Evolutionary conservation across 2,888 invertebrate species (phyloP).

Genomic region (Hetaerina titia): DNA sequence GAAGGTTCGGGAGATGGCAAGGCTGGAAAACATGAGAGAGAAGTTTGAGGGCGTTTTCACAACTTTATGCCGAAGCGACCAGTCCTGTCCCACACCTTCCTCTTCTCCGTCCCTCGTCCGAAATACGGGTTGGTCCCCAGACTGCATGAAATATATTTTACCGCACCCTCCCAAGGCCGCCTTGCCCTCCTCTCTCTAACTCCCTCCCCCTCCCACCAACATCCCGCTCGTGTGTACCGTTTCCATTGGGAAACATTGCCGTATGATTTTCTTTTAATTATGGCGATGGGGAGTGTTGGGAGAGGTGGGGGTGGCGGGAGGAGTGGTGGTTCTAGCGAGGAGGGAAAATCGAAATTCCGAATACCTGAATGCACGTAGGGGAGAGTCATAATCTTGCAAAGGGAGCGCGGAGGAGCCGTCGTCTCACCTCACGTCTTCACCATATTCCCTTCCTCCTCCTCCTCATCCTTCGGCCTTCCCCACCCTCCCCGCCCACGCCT

Average conservation of each 20-base stretch:
- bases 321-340: too few species aligned
- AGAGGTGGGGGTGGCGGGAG: too few species aligned
- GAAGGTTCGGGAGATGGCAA: not conserved
- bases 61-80: too few species aligned
- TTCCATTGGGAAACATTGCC: not conserved
- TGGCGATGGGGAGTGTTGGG: not conserved
- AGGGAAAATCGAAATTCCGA: constrained; percentile 36
- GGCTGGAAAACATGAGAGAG: too few species aligned
- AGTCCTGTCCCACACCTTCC: not conserved
- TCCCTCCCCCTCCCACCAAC: not conserved
- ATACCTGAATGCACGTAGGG: constrained; percentile 24
- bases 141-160: not conserved
- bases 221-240: too few species aligned
- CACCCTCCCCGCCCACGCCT: not conserved
- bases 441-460: not conserved
- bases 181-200: not conserved
- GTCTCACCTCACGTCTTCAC: not conserved
- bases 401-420: not conserved
- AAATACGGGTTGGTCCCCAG: not conserved
- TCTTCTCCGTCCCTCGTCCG: not conserved
- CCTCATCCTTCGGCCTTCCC: not conserved
- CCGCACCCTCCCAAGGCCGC: not conserved
- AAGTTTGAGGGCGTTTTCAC: too few species aligned
- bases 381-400: constrained; percentile 46
- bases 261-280: constrained; percentile 32